Conservation (phyloP, 2,888 invertebrate species). For the Polia nebulosa region DNA sequence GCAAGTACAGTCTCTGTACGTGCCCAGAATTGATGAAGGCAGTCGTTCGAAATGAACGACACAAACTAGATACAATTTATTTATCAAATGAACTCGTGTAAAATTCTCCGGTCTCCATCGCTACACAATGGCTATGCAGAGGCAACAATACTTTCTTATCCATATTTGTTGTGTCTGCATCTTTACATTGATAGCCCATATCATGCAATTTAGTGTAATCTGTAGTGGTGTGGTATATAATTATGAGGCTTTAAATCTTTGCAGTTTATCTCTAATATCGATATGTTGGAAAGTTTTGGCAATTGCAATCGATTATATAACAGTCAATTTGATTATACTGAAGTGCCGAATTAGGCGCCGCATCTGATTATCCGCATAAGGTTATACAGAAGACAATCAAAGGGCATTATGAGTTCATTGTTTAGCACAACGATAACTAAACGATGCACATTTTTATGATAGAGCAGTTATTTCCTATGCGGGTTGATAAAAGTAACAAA, state of each 20-base stretch:
- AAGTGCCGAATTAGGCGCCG: conserved; percentile 1
- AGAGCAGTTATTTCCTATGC: conserved; percentile 2
- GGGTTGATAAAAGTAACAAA: conserved; percentile 3
- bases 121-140: conserved; percentile 5
- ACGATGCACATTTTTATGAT: neutral
- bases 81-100: conserved; percentile 47
- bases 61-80: conserved; percentile 47
- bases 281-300: conserved; percentile 24
- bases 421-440: neutral
- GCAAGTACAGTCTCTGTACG: conserved; percentile 69
- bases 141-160: conserved; percentile 27
- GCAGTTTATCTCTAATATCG: conserved; percentile 11
- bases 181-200: conserved; percentile 8
- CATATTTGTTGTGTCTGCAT: conserved; percentile 37
- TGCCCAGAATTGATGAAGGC: conserved; percentile 66
- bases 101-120: conserved; percentile 26
- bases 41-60: conserved; percentile 12
- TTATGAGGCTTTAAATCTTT: conserved; percentile 3
- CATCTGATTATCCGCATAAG: neutral
- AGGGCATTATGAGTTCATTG: neutral
- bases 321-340: conserved; percentile 4
- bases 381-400: conserved; percentile 10
- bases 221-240: conserved; percentile 8
- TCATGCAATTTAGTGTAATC: conserved; percentile 16
- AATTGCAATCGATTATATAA: conserved; percentile 4